phyloP scores from a whole-genome alignment of 2,113 vertebrate species.

The Synchiropus splendidus region DNA sequence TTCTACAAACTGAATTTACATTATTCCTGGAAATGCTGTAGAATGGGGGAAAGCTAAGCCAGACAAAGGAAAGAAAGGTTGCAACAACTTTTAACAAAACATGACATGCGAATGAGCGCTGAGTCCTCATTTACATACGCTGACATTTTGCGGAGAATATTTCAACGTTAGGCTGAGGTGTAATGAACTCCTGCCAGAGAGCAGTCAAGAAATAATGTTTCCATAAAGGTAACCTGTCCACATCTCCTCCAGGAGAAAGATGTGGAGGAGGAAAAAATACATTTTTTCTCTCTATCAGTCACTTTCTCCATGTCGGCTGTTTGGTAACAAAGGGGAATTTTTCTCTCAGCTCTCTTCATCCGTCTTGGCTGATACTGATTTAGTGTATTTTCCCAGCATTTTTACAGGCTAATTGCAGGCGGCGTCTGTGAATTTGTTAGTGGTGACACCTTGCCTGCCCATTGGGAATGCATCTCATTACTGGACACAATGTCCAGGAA shows the following conservation, averaged over 20 bases:
- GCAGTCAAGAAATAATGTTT: conserved; percentile 96
- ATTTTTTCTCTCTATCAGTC: conserved; percentile 57
- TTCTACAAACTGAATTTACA: neutral
- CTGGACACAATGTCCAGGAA: conserved; percentile 90
- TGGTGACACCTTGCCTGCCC: conserved; percentile 92
- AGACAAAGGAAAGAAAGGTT: conserved; percentile 60
- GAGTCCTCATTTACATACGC: conserved; percentile 93
- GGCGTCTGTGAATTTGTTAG: conserved; percentile 93
- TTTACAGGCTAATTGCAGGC: conserved; percentile 93
- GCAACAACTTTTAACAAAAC: conserved; percentile 83
- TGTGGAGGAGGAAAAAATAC: conserved; percentile 75
- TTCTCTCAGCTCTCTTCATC: conserved; percentile 71
- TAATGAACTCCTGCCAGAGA: conserved; percentile 99
- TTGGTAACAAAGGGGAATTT: conserved; percentile 74
- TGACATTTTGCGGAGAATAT: conserved; percentile 99
- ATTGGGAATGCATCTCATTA: conserved; percentile 98
- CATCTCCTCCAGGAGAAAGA: conserved; percentile 85
- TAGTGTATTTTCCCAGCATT: conserved; percentile 81
- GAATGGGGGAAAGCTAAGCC: conserved; percentile 22
- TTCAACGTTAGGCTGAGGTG: conserved; percentile 86
- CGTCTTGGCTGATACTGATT: conserved; percentile 83
- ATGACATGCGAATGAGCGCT: conserved; percentile 73
- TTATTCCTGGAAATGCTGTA: conserved; percentile 15
- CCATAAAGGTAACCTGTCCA: conserved; percentile 97
- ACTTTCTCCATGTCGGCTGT: conserved; percentile 44